phyloP scores from a whole-genome alignment of 64 coral and sea anemone species.

The Dendrophyllia cribrosa region DNA sequence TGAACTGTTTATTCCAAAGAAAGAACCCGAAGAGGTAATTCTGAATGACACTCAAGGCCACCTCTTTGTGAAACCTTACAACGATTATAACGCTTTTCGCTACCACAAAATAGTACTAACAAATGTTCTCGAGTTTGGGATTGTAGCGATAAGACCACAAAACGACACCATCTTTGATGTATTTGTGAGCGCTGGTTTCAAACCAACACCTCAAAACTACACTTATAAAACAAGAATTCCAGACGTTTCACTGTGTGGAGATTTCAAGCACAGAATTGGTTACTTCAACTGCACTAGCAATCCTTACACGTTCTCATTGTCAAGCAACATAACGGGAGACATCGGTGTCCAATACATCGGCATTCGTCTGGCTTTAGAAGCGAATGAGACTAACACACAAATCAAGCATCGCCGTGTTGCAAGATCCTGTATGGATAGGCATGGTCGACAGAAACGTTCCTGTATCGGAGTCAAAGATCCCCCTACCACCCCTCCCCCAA shows the following conservation, averaged over 20 bases:
- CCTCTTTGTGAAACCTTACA: neutral
- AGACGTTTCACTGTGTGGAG: conserved; percentile 5
- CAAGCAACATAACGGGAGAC: neutral
- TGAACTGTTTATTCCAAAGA: conserved; percentile 50
- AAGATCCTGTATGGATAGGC: conserved; percentile 18
- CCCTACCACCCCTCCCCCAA: too few relatives aligned
- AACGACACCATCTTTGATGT: conserved; percentile 15
- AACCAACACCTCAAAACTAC: conserved; percentile 29
- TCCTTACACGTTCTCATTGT: conserved; percentile 14
- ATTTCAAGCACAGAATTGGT: neutral
- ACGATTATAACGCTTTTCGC: neutral
- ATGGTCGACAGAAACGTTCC: conserved; percentile 47
- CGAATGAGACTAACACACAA: neutral
- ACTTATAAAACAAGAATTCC: conserved; percentile 39
- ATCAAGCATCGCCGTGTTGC: neutral
- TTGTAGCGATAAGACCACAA: conserved; percentile 22
- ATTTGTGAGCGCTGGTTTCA: conserved; percentile 22
- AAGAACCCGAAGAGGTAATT: neutral
- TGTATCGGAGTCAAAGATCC: neutral
- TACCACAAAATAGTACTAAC: conserved; percentile 36
- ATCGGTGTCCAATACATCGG: conserved; percentile 52
- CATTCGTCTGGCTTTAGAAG: neutral
- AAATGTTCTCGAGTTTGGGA: neutral
- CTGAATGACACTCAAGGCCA: conserved; percentile 34
- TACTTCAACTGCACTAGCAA: conserved; percentile 23